These are phyloP conservation scores for Drosophila yakuba DNA, from an alignment of 1,140 invertebrate species.

Conservation along the genomic window DNA sequence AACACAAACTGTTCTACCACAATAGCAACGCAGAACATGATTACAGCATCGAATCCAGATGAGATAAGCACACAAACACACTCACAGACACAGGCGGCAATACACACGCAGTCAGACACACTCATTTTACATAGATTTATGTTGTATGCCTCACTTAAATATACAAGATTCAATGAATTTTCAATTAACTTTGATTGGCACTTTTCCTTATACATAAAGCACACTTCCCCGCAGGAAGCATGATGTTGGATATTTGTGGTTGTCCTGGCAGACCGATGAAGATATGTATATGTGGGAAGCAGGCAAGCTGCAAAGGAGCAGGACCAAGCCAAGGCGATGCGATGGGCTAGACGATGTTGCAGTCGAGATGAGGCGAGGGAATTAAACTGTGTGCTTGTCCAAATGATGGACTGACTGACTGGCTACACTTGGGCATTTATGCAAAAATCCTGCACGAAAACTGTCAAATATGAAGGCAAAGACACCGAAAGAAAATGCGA, in stretches of 20 bases:
- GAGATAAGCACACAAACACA: slow-evolving; percentile 27
- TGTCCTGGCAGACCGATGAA: slow-evolving; percentile 14
- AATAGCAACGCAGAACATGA: slow-evolving; percentile 35
- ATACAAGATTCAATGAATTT: slow-evolving; percentile 82
- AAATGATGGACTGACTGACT: slow-evolving; percentile 59
- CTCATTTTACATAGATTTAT: slow-evolving; percentile 48
- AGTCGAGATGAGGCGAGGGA: slow-evolving; percentile 30
- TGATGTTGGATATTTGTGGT: slow-evolving; percentile 40
- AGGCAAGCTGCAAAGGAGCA: slow-evolving; percentile 4
- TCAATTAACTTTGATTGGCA: slow-evolving; percentile 83
- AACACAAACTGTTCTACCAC: slow-evolving; percentile 38
- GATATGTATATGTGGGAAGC: not conserved
- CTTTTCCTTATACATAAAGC: slow-evolving; percentile 65
- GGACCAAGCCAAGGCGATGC: slow-evolving; percentile 7
- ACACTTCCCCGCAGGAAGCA: slow-evolving; percentile 42
- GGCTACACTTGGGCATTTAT: slow-evolving; percentile 31
- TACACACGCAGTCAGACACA: slow-evolving; percentile 12
- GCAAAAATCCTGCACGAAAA: slow-evolving; percentile 45
- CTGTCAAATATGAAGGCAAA: slow-evolving; percentile 16
- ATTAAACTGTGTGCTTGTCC: slow-evolving; percentile 38
- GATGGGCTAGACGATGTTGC: slow-evolving; percentile 25
- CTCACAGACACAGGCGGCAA: not conserved
- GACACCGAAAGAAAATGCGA: not conserved
- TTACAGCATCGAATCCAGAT: slow-evolving; percentile 35
- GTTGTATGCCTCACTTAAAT: slow-evolving; percentile 74